Evolutionary conservation across 2,113 vertebrate species (phyloP), one percentile per base, ranked within the genome.

Genomic region (Crocuta crocuta): DNA sequence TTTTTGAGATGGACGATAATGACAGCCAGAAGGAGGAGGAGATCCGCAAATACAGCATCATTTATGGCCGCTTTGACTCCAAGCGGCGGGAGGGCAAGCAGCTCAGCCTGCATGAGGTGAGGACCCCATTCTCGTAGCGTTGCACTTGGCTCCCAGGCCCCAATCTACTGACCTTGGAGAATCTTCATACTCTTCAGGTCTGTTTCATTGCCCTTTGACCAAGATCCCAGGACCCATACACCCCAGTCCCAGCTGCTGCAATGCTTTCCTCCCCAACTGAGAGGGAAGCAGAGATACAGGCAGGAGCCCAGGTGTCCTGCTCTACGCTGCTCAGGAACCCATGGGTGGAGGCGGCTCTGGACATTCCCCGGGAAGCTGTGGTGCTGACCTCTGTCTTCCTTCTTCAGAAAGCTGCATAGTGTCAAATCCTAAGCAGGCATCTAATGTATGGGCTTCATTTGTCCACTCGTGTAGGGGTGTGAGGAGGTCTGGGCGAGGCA

Each of bases 51-150:
- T 99, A 99, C 98, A 99, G 99, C 70, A 99, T 99, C 39, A 99
- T 99, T 98, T 99, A 99, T 0, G 99, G 99, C 63, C 99, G 99
- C 2, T 99, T 99, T 10, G 99, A 99, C 97, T 99, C 99, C 33
- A 99, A 99, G 98, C 99, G 99, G 97, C 99, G 99, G 0, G 99
- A 99, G 97, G 99, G 99, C 98, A 99, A 99, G 97, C 99, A 99
- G 98, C 99, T 99, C 82, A 99, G 99, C 21, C 98, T 99, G 93
- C 99, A 99, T 2, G 99, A 99, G 99, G 99, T 99, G 98, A 98
- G 99, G 82, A 74, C 21, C 94, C 6, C 3, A 31, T 71, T 39
- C 23, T 80, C 43, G 35, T 48, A 3, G 55, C 28, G n/a, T 53
- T 15, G 15, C 24, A 28, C 4, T 76, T n/a, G 39, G 15, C 10